Conservation (phyloP, 2,797 vertebrate genomes). For the Allobates femoralis region DNA sequence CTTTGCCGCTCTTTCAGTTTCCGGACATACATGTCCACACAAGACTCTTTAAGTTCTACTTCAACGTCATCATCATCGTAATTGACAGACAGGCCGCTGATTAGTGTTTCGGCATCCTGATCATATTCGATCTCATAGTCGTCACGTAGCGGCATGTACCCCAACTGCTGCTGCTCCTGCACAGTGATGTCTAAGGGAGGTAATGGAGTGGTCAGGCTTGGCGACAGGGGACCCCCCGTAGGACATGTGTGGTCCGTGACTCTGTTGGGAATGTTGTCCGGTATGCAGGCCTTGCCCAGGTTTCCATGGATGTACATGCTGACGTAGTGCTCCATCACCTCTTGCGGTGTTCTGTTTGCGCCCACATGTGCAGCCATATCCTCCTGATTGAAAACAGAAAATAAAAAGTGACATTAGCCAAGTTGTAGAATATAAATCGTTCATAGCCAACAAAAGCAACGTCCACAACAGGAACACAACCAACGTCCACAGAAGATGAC, state of each 20-base stretch:
- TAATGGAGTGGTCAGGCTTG: slow-evolving; percentile 92
- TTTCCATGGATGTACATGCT: slow-evolving; percentile 99
- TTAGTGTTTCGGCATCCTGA: slow-evolving; percentile 94
- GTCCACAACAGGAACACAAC: not conserved
- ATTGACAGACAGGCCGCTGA: slow-evolving; percentile 95
- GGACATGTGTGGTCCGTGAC: slow-evolving; percentile 98
- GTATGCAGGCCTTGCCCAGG: slow-evolving; percentile 97
- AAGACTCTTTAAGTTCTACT: slow-evolving; percentile 93
- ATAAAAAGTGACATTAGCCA: not conserved
- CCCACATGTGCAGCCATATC: slow-evolving; percentile 97
- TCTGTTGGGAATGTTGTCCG: slow-evolving; percentile 94
- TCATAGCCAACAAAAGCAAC: not conserved
- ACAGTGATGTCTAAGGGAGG: slow-evolving; percentile 90
- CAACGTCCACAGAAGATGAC: not conserved
- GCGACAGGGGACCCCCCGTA: slow-evolving; percentile 88
- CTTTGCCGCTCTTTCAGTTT: slow-evolving; percentile 92
- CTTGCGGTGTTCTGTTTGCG: slow-evolving; percentile 89
- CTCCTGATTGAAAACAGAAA: slow-evolving; percentile 78
- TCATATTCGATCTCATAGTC: slow-evolving; percentile 98
- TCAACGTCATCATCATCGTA: slow-evolving; percentile 97
- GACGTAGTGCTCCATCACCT: slow-evolving; percentile 98
- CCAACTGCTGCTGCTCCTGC: slow-evolving; percentile 94
- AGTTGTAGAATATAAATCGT: not conserved
- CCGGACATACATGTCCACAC: slow-evolving; percentile 98
- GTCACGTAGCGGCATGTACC: slow-evolving; percentile 96